Evolutionary conservation across 2,113 vertebrate species (phyloP).

Genomic region (Pedionomus torquatus): DNA sequence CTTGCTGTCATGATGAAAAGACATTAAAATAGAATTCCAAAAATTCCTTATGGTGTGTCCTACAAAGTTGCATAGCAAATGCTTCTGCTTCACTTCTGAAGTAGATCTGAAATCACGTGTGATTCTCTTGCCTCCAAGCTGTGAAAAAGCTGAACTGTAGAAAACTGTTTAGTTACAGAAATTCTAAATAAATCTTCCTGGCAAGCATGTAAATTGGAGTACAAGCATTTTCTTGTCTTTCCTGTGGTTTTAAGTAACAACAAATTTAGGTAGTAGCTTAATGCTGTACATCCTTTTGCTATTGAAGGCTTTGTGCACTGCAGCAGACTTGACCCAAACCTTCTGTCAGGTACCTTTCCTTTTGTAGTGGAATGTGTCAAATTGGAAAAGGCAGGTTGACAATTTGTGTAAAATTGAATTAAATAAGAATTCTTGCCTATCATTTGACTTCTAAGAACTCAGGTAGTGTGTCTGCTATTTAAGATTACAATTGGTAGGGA

Average conservation of each 20-base stretch:
- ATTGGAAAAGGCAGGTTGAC: background rate
- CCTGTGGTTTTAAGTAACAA: background rate
- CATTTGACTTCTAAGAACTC: background rate
- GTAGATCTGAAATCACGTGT: background rate
- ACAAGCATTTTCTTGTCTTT: background rate
- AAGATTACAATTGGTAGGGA: accelerated
- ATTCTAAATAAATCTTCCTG: background rate
- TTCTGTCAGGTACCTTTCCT: background rate
- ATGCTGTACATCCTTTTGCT: background rate
- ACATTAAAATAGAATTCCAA: background rate
- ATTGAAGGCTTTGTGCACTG: background rate
- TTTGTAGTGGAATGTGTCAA: background rate
- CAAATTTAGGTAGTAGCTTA: background rate
- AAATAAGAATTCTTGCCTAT: background rate
- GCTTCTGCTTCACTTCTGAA: background rate
- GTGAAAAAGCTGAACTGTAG: background rate
- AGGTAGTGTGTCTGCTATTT: background rate
- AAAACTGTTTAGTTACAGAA: background rate
- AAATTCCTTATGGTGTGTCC: background rate
- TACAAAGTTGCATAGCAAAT: background rate
- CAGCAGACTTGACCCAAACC: background rate
- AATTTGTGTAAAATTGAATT: background rate
- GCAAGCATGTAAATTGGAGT: background rate
- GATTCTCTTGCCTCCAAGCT: background rate
- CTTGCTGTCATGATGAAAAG: background rate